Evolutionary conservation across 1,140 invertebrate genomes (phyloP).

Genomic region (Lepidurus arcticus): DNA sequence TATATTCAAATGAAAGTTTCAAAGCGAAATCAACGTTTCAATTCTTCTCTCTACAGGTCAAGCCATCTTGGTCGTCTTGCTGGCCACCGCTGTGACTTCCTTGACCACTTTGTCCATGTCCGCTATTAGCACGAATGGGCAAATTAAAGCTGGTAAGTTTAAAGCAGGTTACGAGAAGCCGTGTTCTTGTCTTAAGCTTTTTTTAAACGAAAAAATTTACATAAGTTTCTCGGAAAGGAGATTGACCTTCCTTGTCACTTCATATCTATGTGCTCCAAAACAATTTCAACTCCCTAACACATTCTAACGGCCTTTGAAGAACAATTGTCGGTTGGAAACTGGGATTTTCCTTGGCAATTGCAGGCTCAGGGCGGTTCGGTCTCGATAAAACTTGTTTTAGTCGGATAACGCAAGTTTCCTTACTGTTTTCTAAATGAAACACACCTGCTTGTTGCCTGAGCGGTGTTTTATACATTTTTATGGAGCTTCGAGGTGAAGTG

Average conservation of each 20-base stretch:
- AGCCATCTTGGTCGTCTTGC: slow-evolving; percentile 68
- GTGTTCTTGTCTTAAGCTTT: neutral
- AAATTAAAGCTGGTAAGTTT: slow-evolving; percentile 73
- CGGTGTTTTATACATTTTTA: neutral
- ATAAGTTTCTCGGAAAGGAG: neutral
- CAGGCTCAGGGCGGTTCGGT: slow-evolving; percentile 28
- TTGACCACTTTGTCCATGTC: slow-evolving; percentile 94
- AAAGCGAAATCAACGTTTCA: neutral
- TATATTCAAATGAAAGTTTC: neutral
- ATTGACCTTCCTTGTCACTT: too few species aligned
- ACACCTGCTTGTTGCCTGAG: neutral
- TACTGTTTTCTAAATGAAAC: neutral
- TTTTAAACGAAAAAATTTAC: slow-evolving; percentile 11
- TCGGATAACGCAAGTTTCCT: slow-evolving; percentile 25
- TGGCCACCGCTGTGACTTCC: slow-evolving; percentile 80
- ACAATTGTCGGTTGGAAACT: too few species aligned
- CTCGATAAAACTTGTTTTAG: slow-evolving; percentile 28
- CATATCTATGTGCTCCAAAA: too few species aligned
- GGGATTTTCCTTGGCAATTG: neutral
- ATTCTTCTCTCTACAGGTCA: slow-evolving; percentile 54
- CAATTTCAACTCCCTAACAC: too few species aligned
- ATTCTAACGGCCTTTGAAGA: too few species aligned
- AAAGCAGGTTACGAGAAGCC: slow-evolving; percentile 28
- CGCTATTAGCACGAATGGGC: slow-evolving; percentile 91
- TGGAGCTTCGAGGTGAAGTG: slow-evolving; percentile 13